Evolutionary conservation across 2,888 invertebrate species (phyloP).

Genomic region (Agelastica alni): DNA sequence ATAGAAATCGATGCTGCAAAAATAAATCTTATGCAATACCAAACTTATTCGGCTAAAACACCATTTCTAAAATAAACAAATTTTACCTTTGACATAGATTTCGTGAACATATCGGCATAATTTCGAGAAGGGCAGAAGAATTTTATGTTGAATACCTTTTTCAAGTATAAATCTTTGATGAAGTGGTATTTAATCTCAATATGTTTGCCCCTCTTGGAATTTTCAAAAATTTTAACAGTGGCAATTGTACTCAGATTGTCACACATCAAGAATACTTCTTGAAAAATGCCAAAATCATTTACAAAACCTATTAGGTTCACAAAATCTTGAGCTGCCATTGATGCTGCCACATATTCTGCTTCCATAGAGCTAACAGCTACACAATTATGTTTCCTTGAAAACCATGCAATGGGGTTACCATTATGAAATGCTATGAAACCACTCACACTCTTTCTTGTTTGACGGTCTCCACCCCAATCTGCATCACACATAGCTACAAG

Average conservation of each 20-base stretch:
- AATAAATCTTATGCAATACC: not conserved
- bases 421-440: slow-evolving; percentile 32
- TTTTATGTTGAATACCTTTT: too few relatives aligned
- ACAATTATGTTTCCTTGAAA: slow-evolving; percentile 34
- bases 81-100: not conserved
- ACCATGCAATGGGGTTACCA: slow-evolving; percentile 33
- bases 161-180: slow-evolving; percentile 12
- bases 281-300: slow-evolving; percentile 7
- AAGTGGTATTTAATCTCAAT: slow-evolving; percentile 8
- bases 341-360: slow-evolving; percentile 29
- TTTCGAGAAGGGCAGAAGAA: not conserved
- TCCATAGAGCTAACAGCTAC: slow-evolving; percentile 33
- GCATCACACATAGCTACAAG: slow-evolving; percentile 24
- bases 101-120: not conserved
- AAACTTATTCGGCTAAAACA: not conserved
- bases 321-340: slow-evolving; percentile 15
- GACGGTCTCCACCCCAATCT: slow-evolving; percentile 29
- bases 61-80: not conserved
- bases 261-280: slow-evolving; percentile 12
- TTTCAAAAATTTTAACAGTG: slow-evolving; percentile 15
- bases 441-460: slow-evolving; percentile 30
- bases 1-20: not conserved
- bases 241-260: slow-evolving; percentile 20
- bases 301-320: slow-evolving; percentile 10
- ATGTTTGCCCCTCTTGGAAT: slow-evolving; percentile 6